Conservation (phyloP, 2,113 vertebrate species). For the Perccottus glenii region DNA sequence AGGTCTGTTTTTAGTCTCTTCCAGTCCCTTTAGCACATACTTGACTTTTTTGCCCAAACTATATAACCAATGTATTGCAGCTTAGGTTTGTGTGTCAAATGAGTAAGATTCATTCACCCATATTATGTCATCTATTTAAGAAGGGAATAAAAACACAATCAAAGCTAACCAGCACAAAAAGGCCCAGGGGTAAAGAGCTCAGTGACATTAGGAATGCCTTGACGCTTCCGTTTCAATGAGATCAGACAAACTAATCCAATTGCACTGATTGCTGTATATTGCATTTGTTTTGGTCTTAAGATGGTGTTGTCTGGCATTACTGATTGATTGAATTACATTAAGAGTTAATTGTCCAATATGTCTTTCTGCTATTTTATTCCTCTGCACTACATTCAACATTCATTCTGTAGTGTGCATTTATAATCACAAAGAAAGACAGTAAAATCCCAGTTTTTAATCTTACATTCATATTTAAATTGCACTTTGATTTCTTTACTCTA, state of each 20-base stretch:
- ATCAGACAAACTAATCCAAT: constrained; percentile 68
- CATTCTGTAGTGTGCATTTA: neutral
- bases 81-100: neutral
- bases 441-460: constrained; percentile 12
- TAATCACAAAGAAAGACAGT: constrained; percentile 9
- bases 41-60: no score
- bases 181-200: constrained; percentile 35
- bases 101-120: no score
- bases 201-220: constrained; percentile 50
- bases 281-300: constrained; percentile 36
- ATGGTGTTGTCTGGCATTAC: constrained; percentile 18
- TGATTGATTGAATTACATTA: constrained; percentile 38
- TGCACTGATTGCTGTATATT: constrained; percentile 57
- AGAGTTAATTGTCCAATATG: constrained; percentile 7
- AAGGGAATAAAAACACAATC: constrained; percentile 46
- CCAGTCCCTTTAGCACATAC: no score
- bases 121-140: neutral
- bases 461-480: constrained; percentile 59
- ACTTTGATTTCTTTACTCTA: constrained; percentile 12
- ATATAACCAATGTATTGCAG: neutral
- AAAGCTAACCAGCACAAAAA: constrained; percentile 26
- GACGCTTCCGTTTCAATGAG: constrained; percentile 59
- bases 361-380: neutral
- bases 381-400: no score
- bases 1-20: no score